Conservation (phyloP, 2,888 invertebrate species). For the Cheiracanthium punctorium region DNA sequence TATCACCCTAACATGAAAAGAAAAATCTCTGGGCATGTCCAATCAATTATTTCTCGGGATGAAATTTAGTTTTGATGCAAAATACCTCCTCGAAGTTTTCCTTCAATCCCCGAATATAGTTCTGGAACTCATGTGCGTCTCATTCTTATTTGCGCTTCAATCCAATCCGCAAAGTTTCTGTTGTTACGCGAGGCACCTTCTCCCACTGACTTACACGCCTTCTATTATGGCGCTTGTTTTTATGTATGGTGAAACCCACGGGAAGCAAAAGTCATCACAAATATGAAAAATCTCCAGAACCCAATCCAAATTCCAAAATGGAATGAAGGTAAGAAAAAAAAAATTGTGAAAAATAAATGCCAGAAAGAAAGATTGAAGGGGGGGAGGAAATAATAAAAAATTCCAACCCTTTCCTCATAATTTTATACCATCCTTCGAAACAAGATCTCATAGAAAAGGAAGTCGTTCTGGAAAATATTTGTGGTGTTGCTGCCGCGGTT, state of each 20-base stretch:
- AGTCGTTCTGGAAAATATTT: background rate
- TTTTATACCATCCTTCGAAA: slow-evolving; percentile 2
- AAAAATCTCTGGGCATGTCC: too few relatives aligned
- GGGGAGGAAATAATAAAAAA: background rate
- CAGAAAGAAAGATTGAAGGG: background rate
- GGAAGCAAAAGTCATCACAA: slow-evolving; percentile 11
- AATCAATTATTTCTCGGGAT: too few relatives aligned
- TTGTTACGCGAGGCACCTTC: background rate
- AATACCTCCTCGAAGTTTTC: too few relatives aligned
- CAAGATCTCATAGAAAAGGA: slow-evolving; percentile 14
- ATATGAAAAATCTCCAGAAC: slow-evolving; percentile 2
- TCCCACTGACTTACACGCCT: background rate
- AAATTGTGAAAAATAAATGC: background rate
- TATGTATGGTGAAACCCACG: slow-evolving; percentile 4
- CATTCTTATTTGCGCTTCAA: slow-evolving; percentile 7
- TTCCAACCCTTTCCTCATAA: slow-evolving; percentile 6
- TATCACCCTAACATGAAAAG: too few relatives aligned
- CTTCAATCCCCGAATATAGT: too few relatives aligned
- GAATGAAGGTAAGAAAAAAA: background rate
- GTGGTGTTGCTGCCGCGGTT: background rate
- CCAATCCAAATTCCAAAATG: background rate
- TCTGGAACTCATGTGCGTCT: too few relatives aligned
- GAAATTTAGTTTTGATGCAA: too few relatives aligned
- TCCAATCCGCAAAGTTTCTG: background rate
- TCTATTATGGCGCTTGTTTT: slow-evolving; percentile 11